These are phyloP conservation scores for Nycticebus coucang DNA, from an alignment of 2,113 vertebrate species.

Conservation along the genomic window DNA sequence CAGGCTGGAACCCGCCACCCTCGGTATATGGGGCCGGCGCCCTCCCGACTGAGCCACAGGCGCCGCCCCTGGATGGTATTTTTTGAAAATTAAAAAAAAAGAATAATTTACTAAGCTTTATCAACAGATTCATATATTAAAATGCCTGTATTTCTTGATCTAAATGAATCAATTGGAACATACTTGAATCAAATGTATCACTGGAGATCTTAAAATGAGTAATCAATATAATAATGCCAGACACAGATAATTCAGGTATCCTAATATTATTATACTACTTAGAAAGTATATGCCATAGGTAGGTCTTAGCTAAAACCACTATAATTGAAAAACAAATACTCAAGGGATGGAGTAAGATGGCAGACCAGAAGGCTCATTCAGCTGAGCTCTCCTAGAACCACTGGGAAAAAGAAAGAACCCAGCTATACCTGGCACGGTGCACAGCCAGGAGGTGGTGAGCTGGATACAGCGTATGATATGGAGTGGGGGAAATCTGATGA, in stretches of 20 bases:
- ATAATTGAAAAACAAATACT: background rate
- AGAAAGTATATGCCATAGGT: background rate
- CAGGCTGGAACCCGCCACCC: no score
- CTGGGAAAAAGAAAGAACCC: no score
- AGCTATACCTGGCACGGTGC: no score
- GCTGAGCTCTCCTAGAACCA: no score
- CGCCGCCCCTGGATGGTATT: background rate
- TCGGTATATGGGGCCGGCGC: no score
- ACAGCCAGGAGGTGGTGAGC: no score
- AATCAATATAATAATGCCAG: background rate
- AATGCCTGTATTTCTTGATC: background rate
- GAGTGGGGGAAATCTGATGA: no score
- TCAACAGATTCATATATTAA: background rate
- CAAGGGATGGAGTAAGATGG: background rate
- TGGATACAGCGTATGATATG: no score
- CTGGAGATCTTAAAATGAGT: background rate
- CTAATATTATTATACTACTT: background rate
- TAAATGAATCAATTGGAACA: slow-evolving; percentile 5
- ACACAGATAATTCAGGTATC: background rate
- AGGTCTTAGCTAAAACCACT: slow-evolving; percentile 7
- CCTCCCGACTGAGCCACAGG: no score
- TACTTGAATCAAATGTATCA: background rate
- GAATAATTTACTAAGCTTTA: slow-evolving; percentile 8
- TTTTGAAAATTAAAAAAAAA: slow-evolving; percentile 1
- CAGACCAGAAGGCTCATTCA: no score